Conservation (phyloP, 2,888 invertebrate species). For the Artemia sinica region DNA sequence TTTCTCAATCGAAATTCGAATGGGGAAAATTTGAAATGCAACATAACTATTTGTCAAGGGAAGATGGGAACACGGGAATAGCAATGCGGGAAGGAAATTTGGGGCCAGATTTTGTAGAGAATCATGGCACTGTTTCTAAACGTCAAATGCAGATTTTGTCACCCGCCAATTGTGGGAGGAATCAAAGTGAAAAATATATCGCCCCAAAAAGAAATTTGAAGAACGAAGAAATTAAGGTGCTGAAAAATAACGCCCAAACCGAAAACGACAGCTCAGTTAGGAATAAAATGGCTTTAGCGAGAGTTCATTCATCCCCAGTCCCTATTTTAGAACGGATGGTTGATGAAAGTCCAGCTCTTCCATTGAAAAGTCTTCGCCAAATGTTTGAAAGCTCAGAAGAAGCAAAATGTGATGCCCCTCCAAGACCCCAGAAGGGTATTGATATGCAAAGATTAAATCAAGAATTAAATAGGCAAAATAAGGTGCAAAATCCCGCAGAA, state of each 20-base stretch:
- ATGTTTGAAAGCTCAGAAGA: slow-evolving; percentile 5
- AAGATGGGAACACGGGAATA: not conserved
- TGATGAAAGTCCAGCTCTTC: not conserved
- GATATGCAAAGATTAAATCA: not conserved
- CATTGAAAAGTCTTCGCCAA: not conserved
- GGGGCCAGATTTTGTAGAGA: slow-evolving; percentile 67
- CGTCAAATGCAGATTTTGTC: not conserved
- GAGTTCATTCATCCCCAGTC: not conserved
- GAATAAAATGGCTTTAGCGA: not conserved
- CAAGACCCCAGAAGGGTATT: not conserved
- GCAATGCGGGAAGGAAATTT: slow-evolving; percentile 43
- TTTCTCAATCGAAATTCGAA: not conserved
- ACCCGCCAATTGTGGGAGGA: not conserved
- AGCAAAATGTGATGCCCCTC: not conserved
- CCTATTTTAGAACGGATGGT: not conserved
- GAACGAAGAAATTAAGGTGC: not conserved
- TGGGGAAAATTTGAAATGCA: not conserved
- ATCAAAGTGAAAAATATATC: not conserved
- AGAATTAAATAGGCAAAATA: not conserved
- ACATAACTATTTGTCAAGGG: not conserved
- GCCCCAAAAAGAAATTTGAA: not conserved
- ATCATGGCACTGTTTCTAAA: slow-evolving; percentile 29
- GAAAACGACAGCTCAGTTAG: not conserved
- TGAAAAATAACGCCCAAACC: too few relatives aligned
- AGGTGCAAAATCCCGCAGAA: not conserved